A percentile compares a stretch with the other conserved stretches of the same genome.
These are phyloP conservation scores for Rotaria socialis DNA, from an alignment of 2,888 invertebrate species.

Conservation along the genomic window DNA sequence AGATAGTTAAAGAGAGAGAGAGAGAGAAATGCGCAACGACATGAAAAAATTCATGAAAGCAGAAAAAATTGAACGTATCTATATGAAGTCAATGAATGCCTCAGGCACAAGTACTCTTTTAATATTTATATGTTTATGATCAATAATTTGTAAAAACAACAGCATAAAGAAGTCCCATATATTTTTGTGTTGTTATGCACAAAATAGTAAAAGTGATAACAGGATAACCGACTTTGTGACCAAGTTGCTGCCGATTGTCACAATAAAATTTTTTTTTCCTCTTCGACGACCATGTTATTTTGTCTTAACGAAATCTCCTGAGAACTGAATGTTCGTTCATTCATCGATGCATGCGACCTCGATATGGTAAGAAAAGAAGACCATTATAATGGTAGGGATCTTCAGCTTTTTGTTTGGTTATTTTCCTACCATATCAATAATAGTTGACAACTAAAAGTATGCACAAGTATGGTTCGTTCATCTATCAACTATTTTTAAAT, in stretches of 20 bases:
- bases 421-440: background rate
- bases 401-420: background rate
- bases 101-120: no score
- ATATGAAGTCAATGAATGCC: no score
- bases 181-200: background rate
- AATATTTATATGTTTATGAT: background rate
- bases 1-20: no score
- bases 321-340: background rate
- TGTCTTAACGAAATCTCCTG: background rate
- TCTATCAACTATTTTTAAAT: background rate
- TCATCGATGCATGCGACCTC: background rate
- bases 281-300: slow-evolving; percentile 9
- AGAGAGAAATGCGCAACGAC: no score
- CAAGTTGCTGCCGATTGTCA: background rate
- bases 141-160: background rate
- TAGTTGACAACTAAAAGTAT: background rate
- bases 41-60: no score
- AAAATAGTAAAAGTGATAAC: background rate
- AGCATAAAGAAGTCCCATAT: background rate
- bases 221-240: background rate
- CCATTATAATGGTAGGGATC: background rate
- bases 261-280: background rate
- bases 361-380: no score
- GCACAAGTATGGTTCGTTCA: background rate
- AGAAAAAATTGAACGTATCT: no score